A percentile compares a stretch with the other conserved stretches of the same genome.
Evolutionary conservation across 2,797 vertebrate genomes (phyloP).

Genomic region (Spheniscus humboldti): DNA sequence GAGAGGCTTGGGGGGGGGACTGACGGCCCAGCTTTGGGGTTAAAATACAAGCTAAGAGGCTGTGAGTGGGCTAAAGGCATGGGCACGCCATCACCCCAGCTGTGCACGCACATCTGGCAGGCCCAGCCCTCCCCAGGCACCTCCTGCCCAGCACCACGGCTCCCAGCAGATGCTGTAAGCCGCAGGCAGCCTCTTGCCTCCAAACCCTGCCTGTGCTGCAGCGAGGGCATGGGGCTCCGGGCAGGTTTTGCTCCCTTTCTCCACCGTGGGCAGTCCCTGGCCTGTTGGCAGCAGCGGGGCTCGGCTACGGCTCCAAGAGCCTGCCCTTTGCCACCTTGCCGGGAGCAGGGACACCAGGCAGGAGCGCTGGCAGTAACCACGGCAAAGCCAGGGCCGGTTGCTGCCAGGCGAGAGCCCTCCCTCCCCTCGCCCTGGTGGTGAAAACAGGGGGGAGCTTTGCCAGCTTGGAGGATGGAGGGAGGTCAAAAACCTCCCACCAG

Average conservation of each 20-base stretch:
- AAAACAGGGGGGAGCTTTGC: neutral
- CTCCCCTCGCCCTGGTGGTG: neutral
- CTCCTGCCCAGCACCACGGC: neutral
- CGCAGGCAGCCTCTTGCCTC: neutral
- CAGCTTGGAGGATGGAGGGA: neutral
- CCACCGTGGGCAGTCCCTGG: neutral
- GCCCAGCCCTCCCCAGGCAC: neutral
- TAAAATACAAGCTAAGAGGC: neutral
- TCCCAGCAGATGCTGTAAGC: neutral
- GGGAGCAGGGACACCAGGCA: neutral
- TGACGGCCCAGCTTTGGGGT: neutral
- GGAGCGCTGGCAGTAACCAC: neutral
- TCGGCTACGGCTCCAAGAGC: neutral
- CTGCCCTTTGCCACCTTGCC: neutral
- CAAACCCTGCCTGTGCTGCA: neutral
- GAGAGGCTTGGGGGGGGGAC: neutral
- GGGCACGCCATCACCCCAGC: neutral
- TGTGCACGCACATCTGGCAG: constrained; percentile 5
- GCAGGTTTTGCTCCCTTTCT: neutral
- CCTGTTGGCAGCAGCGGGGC: neutral
- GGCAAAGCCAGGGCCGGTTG: neutral
- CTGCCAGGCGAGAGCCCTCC: neutral
- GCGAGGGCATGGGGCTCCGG: fast-evolving
- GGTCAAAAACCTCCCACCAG: neutral
- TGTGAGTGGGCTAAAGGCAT: neutral